Conservation (phyloP, 2,888 invertebrate genomes). For the Torymus aiolomorphi region DNA sequence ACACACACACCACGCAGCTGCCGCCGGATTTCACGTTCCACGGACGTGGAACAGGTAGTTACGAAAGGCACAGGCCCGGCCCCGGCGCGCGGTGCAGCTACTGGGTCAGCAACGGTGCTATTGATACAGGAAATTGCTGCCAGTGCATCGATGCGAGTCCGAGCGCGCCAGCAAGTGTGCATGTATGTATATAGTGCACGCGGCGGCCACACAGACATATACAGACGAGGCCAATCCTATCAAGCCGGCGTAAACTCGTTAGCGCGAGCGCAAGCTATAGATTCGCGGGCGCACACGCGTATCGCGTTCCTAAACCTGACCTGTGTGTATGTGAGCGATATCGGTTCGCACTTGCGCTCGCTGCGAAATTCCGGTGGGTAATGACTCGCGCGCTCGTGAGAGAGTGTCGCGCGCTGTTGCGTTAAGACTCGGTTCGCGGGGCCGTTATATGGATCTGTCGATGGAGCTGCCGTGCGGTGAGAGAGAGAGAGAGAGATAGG, state of each 20-base stretch:
- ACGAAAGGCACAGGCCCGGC: slow-evolving; percentile 29
- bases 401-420: neutral
- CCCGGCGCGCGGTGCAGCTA: neutral
- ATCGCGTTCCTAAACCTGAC: slow-evolving; percentile 17
- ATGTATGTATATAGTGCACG: too few relatives aligned
- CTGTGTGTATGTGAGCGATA: neutral
- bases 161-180: neutral
- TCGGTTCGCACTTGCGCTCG: neutral
- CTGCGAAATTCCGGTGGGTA: slow-evolving; percentile 22
- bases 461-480: neutral
- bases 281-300: slow-evolving; percentile 15
- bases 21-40: slow-evolving; percentile 1
- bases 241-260: slow-evolving; percentile 40
- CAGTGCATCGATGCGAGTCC: slow-evolving; percentile 52
- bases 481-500: too few relatives aligned
- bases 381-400: neutral
- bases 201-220: too few relatives aligned
- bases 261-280: neutral
- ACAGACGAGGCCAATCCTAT: slow-evolving; percentile 4
- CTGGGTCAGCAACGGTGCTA: slow-evolving; percentile 49
- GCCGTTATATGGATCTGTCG: neutral
- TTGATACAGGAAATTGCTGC: slow-evolving; percentile 58
- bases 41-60: slow-evolving; percentile 50
- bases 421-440: slow-evolving; percentile 4
- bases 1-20: neutral